These are phyloP conservation scores for Coendou prehensilis DNA, from an alignment of 2,797 vertebrate species.

Conservation along the genomic window DNA sequence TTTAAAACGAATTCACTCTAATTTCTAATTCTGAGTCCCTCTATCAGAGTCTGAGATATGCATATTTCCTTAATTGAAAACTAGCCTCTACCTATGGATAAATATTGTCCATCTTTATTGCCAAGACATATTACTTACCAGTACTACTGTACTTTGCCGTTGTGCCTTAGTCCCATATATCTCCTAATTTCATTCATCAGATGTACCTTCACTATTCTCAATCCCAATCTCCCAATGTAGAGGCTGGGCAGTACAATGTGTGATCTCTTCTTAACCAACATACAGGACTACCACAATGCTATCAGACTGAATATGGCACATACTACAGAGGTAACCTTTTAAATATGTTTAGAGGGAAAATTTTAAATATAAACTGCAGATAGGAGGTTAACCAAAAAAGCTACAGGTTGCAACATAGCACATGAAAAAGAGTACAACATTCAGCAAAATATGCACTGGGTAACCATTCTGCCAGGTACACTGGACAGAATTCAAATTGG, in stretches of 20 bases:
- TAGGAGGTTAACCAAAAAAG: slow-evolving; percentile 32
- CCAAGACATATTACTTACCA: neutral
- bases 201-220: neutral
- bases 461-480: neutral
- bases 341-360: slow-evolving; percentile 38
- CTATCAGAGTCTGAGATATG: slow-evolving; percentile 12
- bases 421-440: neutral
- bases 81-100: slow-evolving; percentile 30
- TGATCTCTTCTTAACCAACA: slow-evolving; percentile 20
- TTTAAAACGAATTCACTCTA: slow-evolving; percentile 59
- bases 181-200: neutral
- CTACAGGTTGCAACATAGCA: slow-evolving; percentile 12
- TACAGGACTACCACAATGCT: neutral
- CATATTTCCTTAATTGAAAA: slow-evolving; percentile 50
- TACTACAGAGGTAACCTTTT: neutral
- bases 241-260: neutral
- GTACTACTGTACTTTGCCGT: neutral
- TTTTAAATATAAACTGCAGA: neutral
- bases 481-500: neutral
- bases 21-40: slow-evolving; percentile 44
- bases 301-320: neutral
- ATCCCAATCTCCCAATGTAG: neutral
- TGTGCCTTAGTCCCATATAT: neutral
- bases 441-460: slow-evolving; percentile 18
- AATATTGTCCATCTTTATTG: neutral